phyloP scores from a whole-genome alignment of 2,888 invertebrate genomes.

The Minunthozetes semirufus region DNA sequence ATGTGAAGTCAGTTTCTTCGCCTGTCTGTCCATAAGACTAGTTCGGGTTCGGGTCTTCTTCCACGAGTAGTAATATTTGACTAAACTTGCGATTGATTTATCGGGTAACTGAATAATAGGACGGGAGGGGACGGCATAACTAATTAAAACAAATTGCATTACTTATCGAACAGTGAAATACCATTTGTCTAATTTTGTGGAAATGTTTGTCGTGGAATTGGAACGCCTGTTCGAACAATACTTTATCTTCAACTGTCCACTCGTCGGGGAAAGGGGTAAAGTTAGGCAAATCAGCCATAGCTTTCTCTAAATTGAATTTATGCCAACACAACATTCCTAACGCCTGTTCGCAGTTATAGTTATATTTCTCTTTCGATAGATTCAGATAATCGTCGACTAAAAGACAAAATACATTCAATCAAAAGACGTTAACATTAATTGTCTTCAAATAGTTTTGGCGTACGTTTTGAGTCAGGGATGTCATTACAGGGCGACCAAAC shows the following conservation, averaged over 20 bases:
- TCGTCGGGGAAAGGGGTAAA: slow-evolving; percentile 97
- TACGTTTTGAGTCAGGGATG: slow-evolving; percentile 81
- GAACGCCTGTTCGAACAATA: slow-evolving; percentile 94
- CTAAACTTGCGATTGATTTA: slow-evolving; percentile 88
- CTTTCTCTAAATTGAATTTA: slow-evolving; percentile 86
- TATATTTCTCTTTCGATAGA: slow-evolving; percentile 91
- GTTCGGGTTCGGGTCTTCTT: slow-evolving; percentile 88
- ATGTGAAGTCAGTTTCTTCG: slow-evolving; percentile 59
- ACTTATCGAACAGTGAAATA: slow-evolving; percentile 49
- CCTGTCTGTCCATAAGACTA: slow-evolving; percentile 84
- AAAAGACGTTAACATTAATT: slow-evolving; percentile 17
- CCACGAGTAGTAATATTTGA: slow-evolving; percentile 98
- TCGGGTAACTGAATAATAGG: slow-evolving; percentile 66
- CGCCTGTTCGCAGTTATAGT: slow-evolving; percentile 94
- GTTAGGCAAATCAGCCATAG: slow-evolving; percentile 85
- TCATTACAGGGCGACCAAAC: slow-evolving; percentile 92
- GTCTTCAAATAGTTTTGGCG: slow-evolving; percentile 48
- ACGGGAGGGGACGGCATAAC: neutral
- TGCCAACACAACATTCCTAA: slow-evolving; percentile 98
- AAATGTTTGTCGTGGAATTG: slow-evolving; percentile 98
- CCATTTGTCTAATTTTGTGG: slow-evolving; percentile 94
- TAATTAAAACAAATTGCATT: neutral
- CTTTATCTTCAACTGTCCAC: slow-evolving; percentile 97
- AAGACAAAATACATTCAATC: slow-evolving; percentile 42
- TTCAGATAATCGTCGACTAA: slow-evolving; percentile 91